A percentile compares a stretch with the other conserved stretches of the same genome.
Conservation (phyloP, 1,140 invertebrate species). For the Diorhabda carinulata region DNA sequence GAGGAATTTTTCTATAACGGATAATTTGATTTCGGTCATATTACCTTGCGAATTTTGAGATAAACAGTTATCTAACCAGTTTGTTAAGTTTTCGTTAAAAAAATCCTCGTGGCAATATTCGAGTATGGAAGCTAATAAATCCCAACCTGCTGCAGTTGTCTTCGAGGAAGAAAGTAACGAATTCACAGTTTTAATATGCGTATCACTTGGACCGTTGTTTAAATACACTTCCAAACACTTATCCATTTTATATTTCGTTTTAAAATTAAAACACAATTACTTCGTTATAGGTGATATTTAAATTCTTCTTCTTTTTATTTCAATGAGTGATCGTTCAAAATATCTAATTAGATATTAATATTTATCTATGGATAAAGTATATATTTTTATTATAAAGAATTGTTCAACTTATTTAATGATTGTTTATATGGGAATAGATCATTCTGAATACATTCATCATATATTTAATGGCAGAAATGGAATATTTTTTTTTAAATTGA, state of each 20-base stretch:
- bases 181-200: neutral
- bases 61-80: neutral
- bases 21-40: neutral
- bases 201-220: neutral
- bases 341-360: too few relatives aligned
- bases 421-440: neutral
- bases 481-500: neutral
- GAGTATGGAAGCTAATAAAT: neutral
- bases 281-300: too few relatives aligned
- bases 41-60: neutral
- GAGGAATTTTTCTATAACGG: neutral
- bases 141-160: neutral
- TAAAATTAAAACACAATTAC: too few relatives aligned
- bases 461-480: neutral
- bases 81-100: neutral
- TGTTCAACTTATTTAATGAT: too few relatives aligned
- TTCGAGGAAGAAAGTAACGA: neutral
- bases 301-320: too few relatives aligned
- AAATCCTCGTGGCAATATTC: neutral
- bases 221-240: neutral
- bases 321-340: too few relatives aligned
- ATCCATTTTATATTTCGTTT: neutral
- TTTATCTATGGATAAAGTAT: too few relatives aligned
- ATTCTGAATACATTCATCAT: neutral
- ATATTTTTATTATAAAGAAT: too few relatives aligned